These are phyloP conservation scores for Antechinus flavipes DNA, from an alignment of 2,113 vertebrate genomes.

Conservation along the genomic window DNA sequence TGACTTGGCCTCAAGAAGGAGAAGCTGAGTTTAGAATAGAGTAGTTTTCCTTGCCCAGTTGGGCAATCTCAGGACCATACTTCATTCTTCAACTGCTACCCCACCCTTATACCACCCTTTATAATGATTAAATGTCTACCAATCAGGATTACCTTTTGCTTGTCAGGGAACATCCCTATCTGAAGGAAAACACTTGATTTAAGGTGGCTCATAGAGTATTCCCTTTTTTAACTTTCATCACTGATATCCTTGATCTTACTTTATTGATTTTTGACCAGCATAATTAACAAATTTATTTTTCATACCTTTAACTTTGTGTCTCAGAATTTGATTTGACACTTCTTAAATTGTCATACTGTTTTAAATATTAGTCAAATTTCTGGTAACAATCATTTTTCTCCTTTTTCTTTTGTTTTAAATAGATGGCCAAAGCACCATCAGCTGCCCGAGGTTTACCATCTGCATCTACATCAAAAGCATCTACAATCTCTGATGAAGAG, in stretches of 20 bases:
- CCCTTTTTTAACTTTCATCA: background rate
- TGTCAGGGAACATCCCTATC: background rate
- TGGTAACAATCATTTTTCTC: background rate
- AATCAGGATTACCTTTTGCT: background rate
- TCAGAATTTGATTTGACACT: background rate
- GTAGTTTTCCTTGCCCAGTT: background rate
- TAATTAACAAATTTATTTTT: background rate
- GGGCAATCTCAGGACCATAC: background rate
- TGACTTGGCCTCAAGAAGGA: background rate
- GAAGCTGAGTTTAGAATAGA: background rate
- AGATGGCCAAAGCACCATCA: slow-evolving; percentile 97
- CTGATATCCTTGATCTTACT: background rate
- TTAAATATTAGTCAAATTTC: slow-evolving; percentile 44
- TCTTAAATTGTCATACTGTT: background rate
- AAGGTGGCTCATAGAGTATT: no score
- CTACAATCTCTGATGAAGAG: slow-evolving; percentile 96
- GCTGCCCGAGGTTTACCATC: slow-evolving; percentile 91
- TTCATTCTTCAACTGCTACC: background rate
- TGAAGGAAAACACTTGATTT: no score
- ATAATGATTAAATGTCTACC: background rate
- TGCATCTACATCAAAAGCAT: slow-evolving; percentile 88
- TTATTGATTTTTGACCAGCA: background rate
- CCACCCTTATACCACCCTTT: no score
- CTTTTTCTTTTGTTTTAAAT: slow-evolving; percentile 67
- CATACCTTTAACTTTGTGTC: background rate